These are phyloP conservation scores for Phalanger gymnotis DNA, from an alignment of 2,797 vertebrate genomes.

Conservation along the genomic window DNA sequence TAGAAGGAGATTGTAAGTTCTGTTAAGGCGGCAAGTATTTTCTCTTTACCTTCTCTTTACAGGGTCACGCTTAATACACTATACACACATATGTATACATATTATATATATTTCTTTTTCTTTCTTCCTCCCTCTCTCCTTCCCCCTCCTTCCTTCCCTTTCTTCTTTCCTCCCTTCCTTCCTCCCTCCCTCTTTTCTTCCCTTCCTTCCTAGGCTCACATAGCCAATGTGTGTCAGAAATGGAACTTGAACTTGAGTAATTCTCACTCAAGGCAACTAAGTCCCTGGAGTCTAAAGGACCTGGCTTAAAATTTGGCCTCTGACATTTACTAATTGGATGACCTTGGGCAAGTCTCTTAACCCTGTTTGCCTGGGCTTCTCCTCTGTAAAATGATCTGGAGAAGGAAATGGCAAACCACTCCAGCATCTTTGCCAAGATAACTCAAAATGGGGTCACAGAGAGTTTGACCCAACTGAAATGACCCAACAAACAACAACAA, in stretches of 20 bases:
- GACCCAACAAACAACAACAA: neutral
- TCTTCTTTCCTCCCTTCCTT: too few relatives aligned
- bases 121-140: too few relatives aligned
- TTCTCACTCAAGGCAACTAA: neutral
- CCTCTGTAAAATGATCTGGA: neutral
- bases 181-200: neutral
- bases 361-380: neutral
- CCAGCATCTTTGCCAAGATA: neutral
- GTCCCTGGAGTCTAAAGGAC: neutral
- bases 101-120: too few relatives aligned
- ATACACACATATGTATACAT: neutral
- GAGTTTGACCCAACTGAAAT: neutral
- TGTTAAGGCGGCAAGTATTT: neutral
- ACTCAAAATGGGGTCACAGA: neutral
- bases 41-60: neutral
- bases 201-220: neutral
- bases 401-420: neutral
- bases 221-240: neutral
- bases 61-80: neutral
- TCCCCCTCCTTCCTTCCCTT: neutral
- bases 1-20: neutral
- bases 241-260: neutral
- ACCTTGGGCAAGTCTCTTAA: neutral
- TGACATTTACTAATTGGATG: neutral
- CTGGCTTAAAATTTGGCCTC: neutral